phyloP scores from a whole-genome alignment of 2,113 vertebrate species.

The Herpailurus yagouaroundi region DNA sequence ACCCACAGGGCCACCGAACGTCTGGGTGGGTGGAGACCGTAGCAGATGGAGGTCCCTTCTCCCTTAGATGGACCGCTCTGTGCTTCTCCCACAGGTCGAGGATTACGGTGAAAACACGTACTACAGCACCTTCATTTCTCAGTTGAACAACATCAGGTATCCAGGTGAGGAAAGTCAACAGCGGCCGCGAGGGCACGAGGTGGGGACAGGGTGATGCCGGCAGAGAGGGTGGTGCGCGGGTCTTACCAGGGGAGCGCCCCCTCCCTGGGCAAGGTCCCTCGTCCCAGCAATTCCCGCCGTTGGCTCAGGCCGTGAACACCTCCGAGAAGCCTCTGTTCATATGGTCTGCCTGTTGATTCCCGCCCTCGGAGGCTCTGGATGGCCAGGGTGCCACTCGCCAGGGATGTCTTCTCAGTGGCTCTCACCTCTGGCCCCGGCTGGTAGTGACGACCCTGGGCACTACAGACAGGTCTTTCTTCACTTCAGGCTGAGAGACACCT shows the following conservation, averaged over 20 bases:
- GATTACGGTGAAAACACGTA: constrained; percentile 92
- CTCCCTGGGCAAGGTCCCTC: background rate
- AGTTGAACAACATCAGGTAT: constrained; percentile 88
- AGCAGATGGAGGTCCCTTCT: rapidly evolving
- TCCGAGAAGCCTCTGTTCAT: background rate
- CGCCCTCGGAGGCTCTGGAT: rapidly evolving
- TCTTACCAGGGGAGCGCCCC: background rate
- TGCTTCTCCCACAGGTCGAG: constrained; percentile 85
- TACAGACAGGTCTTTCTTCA: background rate
- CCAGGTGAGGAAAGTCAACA: constrained; percentile 84
- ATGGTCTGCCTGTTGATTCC: background rate
- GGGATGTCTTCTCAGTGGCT: background rate
- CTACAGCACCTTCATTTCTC: constrained; percentile 92
- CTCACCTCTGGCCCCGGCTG: background rate
- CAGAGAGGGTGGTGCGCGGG: rapidly evolving
- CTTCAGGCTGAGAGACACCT: background rate
- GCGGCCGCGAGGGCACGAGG: rapidly evolving
- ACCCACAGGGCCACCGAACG: rapidly evolving
- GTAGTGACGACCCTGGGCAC: background rate
- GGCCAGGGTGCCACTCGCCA: background rate
- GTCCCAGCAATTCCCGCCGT: background rate
- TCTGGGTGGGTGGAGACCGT: rapidly evolving
- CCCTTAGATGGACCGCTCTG: rapidly evolving
- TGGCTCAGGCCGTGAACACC: background rate
- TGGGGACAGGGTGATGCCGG: rapidly evolving